phyloP scores from a whole-genome alignment of 2,888 invertebrate genomes.

The Ethmia dodecea region DNA sequence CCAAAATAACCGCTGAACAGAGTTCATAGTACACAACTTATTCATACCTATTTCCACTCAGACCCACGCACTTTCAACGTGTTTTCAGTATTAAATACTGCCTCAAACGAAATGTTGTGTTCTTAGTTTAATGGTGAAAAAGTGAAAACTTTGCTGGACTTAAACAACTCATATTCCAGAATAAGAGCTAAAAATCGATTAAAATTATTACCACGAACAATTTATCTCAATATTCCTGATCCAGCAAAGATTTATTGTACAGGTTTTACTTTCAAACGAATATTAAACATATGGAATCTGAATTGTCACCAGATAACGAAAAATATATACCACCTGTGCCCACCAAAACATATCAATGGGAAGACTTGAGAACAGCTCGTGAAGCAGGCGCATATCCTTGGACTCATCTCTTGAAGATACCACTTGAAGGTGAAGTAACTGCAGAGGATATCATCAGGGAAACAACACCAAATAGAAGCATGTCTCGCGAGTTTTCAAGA shows the following conservation, averaged over 20 bases:
- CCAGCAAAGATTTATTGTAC: constrained; percentile 26
- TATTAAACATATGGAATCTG: constrained; percentile 73
- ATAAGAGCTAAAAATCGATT: constrained; percentile 18
- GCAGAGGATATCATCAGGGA: constrained; percentile 70
- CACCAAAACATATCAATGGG: constrained; percentile 88
- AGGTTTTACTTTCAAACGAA: constrained; percentile 5
- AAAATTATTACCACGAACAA: constrained; percentile 16
- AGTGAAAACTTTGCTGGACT: constrained; percentile 51
- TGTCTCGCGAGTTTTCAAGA: constrained; percentile 66
- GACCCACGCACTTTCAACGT: constrained; percentile 70
- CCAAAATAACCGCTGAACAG: constrained; percentile 57
- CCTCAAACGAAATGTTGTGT: constrained; percentile 73
- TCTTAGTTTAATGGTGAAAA: constrained; percentile 64
- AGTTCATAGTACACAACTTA: constrained; percentile 67
- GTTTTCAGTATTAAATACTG: constrained; percentile 69
- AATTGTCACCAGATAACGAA: constrained; percentile 72
- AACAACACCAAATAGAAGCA: constrained; percentile 64
- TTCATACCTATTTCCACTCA: constrained; percentile 75
- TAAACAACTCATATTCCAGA: not conserved
- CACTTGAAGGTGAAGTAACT: constrained; percentile 70
- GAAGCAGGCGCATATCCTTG: constrained; percentile 87
- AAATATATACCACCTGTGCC: constrained; percentile 81
- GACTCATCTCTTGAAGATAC: constrained; percentile 85
- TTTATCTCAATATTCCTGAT: constrained; percentile 24
- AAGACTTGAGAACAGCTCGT: constrained; percentile 84